A percentile compares a stretch with the other conserved stretches of the same genome.
phyloP scores from a whole-genome alignment of 2,888 invertebrate genomes.

The Argyresthia goedartella region DNA sequence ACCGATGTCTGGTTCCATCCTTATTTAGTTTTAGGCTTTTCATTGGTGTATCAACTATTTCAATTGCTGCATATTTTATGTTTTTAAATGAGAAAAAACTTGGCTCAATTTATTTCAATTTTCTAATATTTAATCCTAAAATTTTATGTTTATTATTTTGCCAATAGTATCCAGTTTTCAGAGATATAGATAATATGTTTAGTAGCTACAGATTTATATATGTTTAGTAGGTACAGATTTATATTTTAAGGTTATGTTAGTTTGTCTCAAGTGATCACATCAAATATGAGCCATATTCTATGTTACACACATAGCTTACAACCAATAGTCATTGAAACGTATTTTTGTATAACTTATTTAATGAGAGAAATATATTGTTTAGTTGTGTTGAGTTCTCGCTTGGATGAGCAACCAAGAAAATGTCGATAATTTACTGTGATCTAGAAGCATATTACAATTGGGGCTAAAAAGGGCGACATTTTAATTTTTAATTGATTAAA shows the following conservation, averaged over 20 bases:
- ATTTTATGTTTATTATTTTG: no score
- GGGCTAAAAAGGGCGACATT: not conserved
- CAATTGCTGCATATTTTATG: no score
- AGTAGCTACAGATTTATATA: not conserved
- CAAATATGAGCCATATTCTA: slow-evolving; percentile 46
- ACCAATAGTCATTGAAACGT: slow-evolving; percentile 33
- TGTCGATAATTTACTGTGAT: not conserved
- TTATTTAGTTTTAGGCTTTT: no score
- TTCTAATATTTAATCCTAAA: no score
- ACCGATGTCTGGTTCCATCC: no score
- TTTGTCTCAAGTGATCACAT: slow-evolving; percentile 34
- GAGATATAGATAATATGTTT: no score
- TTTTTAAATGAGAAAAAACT: no score
- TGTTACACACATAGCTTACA: slow-evolving; percentile 46
- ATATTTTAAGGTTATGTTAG: slow-evolving; percentile 18
- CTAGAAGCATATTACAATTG: not conserved
- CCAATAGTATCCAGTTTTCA: no score
- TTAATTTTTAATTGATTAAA: not conserved
- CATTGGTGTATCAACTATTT: no score
- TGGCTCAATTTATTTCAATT: no score
- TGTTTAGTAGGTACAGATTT: slow-evolving; percentile 6
- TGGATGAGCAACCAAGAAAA: no score
- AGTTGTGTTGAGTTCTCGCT: not conserved
- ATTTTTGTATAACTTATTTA: slow-evolving; percentile 24
- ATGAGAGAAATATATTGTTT: not conserved